Base-by-base conservation (phyloP, 2,797 vertebrate genomes). In the Percopsis omiscomaycus region DNA sequence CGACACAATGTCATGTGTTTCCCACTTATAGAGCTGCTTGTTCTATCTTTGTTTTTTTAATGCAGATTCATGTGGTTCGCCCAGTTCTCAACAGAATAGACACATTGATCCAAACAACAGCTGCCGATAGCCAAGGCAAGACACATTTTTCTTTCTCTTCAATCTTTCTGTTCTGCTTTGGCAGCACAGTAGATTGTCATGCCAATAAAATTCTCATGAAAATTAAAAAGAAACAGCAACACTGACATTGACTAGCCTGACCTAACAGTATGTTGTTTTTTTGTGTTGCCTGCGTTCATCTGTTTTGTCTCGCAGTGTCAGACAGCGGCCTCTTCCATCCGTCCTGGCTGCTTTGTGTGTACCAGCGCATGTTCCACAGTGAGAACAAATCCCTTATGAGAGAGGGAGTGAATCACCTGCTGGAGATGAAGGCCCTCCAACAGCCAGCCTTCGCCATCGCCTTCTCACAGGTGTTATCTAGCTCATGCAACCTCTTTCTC, bases 301-400 rank as follows among this genome's bases (percentile, higher is more conserved):
- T 42, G 8, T 42, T 11, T 5, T 71, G 16, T 55, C 44, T 59
- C 55, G 5, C 60, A 71, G 53, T 47, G 51, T 54, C 81, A 93
- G 94, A 68, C 48, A 69, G 54, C 55, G 91, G 90, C 80, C 79
- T 95, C 55, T 84, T 98, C 68, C 94, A 98, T 52, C 94, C 95
- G 0, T 96, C 95, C 0, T 99, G 97, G 97, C 91, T 94, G 66
- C 81, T 95, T 76, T 98, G 96, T 83, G 90, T 98, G 67, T 98
- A 98, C 74, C 94, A 93, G 85, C 91, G 97, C 69, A 97, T 98
- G 95, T 97, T 99, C 88, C 94, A 96, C 80, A 97, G 96, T 61
- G 96, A 98, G 87, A 98, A 97, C 81, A 98, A 97, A 88, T 90
- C 93, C 3, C 46, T 98, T 61, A 94, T 92, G 79, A 95, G 89